Conservation (phyloP, 2,113 vertebrate species). For the Stigmatopora argus region DNA sequence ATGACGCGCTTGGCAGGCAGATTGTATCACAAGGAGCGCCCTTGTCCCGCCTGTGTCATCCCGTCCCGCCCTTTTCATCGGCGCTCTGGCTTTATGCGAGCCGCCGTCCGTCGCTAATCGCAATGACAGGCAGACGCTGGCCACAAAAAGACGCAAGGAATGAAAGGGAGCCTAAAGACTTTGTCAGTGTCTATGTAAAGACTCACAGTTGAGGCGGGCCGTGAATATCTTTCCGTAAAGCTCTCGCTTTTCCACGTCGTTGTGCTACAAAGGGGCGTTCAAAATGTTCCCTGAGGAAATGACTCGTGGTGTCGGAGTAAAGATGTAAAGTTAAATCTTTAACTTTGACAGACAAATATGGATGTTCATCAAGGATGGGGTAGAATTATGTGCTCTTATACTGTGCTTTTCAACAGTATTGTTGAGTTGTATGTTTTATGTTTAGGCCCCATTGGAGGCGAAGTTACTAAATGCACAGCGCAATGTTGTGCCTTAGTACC, state of each 20-base stretch:
- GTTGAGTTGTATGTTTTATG: too few species aligned
- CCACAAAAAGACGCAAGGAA: conserved; percentile 9
- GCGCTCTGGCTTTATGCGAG: conserved; percentile 3
- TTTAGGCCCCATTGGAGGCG: too few species aligned
- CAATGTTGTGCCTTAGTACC: too few species aligned
- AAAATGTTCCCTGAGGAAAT: background rate
- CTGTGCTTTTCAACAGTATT: too few species aligned
- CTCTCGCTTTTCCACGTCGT: background rate
- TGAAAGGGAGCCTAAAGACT: conserved; percentile 13
- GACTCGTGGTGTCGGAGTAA: background rate
- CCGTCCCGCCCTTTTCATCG: conserved; percentile 14
- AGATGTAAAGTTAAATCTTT: too few species aligned
- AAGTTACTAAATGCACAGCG: too few species aligned
- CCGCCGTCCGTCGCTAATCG: conserved; percentile 6
- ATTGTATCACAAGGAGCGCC: conserved; percentile 8
- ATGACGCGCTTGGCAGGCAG: conserved; percentile 9
- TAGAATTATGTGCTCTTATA: too few species aligned
- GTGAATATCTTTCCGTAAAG: conserved; percentile 15
- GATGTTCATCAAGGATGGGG: too few species aligned
- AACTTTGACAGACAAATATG: too few species aligned
- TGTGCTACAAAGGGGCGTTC: background rate
- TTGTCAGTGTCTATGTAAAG: conserved; percentile 9
- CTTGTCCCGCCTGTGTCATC: conserved; percentile 12
- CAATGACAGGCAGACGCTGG: conserved; percentile 14
- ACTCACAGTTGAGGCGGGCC: conserved; percentile 3